phyloP scores from a whole-genome alignment of 2,888 invertebrate species.

The Leptopilina drosophilae region DNA sequence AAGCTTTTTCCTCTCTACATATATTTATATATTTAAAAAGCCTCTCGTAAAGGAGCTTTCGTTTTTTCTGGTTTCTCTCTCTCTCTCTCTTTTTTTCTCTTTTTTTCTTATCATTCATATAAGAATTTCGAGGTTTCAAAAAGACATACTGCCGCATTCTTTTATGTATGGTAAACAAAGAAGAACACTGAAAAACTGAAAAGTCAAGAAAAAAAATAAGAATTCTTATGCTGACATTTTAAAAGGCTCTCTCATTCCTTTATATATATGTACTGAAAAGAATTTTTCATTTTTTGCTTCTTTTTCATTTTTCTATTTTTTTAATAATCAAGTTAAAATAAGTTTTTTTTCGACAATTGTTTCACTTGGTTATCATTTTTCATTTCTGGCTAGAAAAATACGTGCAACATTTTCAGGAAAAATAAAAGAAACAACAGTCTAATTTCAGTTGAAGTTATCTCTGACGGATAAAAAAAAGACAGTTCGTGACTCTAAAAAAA shows the following conservation, averaged over 20 bases:
- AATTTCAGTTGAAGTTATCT: slow-evolving; percentile 6
- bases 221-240: not conserved
- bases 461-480: slow-evolving; percentile 4
- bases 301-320: not conserved
- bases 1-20: not conserved
- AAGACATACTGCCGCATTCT: not conserved
- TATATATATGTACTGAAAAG: not conserved
- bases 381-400: not conserved
- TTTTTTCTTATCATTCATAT: not conserved
- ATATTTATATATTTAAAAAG: not conserved
- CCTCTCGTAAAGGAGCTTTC: not conserved
- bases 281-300: not conserved
- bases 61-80: slow-evolving; percentile 6
- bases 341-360: too few species aligned
- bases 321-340: not conserved
- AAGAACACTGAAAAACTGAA: not conserved
- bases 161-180: slow-evolving; percentile 17
- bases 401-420: not conserved
- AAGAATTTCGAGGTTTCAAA: slow-evolving; percentile 6
- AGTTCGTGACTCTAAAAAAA: not conserved
- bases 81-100: not conserved
- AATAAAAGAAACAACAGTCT: not conserved
- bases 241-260: not conserved
- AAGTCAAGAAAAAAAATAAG: not conserved
- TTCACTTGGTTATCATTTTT: not conserved